These are phyloP conservation scores for Pluvialis apricaria DNA, from an alignment of 2,113 vertebrate genomes.

Conservation along the genomic window DNA sequence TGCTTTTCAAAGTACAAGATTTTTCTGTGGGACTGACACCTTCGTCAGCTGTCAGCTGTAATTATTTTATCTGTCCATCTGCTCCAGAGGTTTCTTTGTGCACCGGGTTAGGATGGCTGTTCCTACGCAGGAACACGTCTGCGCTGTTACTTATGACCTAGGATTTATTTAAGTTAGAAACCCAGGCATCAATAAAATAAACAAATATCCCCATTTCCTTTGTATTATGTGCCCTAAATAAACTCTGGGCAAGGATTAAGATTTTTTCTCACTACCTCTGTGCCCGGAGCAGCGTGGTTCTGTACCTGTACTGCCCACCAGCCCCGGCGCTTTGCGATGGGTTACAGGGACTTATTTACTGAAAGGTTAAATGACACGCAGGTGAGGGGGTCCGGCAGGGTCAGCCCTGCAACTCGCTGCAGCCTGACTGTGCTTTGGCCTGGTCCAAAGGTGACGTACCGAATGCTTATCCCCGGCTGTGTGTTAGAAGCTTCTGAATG, in stretches of 20 bases:
- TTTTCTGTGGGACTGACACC: not conserved
- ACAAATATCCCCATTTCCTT: fast-evolving
- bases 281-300: fast-evolving
- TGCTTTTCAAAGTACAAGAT: not conserved
- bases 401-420: not conserved
- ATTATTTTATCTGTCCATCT: not conserved
- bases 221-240: fast-evolving
- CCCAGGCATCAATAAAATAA: fast-evolving
- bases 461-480: not conserved
- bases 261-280: not conserved
- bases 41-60: not conserved
- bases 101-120: fast-evolving
- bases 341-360: too few species aligned
- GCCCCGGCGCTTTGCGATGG: fast-evolving
- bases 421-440: fast-evolving
- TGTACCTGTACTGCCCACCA: not conserved
- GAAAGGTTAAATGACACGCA: fast-evolving
- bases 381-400: not conserved
- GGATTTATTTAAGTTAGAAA: not conserved
- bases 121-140: fast-evolving
- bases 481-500: not conserved
- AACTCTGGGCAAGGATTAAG: not conserved
- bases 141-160: fast-evolving
- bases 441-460: not conserved
- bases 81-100: not conserved